phyloP scores from a whole-genome alignment of 64 coral and sea anemone genomes.

The Trachythela sp. region DNA sequence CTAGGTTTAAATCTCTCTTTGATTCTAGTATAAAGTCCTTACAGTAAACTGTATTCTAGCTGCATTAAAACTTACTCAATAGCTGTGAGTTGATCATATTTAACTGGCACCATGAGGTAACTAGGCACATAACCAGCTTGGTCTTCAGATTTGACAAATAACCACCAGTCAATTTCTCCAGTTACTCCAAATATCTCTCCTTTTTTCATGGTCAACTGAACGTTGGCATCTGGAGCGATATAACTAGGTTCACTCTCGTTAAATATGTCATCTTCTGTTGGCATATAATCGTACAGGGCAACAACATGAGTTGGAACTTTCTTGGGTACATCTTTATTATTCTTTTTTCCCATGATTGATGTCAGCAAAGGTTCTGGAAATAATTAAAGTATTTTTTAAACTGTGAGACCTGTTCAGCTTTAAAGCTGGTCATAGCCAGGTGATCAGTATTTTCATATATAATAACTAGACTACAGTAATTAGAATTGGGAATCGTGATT shows the following conservation, averaged over 20 bases:
- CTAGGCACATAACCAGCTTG: not conserved
- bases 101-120: not conserved
- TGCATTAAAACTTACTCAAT: not conserved
- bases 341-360: not conserved
- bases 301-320: not conserved
- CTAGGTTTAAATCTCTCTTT: too few relatives aligned
- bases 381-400: too few relatives aligned
- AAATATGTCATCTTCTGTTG: not conserved
- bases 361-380: too few relatives aligned
- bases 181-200: not conserved
- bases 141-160: not conserved
- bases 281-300: not conserved
- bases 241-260: not conserved
- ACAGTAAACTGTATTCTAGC: too few relatives aligned
- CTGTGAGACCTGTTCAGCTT: too few relatives aligned
- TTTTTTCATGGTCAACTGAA: not conserved
- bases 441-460: too few relatives aligned
- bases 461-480: too few relatives aligned
- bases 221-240: not conserved
- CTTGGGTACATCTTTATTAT: not conserved
- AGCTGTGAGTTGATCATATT: not conserved
- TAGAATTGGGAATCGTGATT: too few relatives aligned
- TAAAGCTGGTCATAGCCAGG: too few relatives aligned
- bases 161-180: not conserved
- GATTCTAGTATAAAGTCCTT: too few relatives aligned